Conservation (phyloP, 2,797 vertebrate genomes). For the Octomys mimax region DNA sequence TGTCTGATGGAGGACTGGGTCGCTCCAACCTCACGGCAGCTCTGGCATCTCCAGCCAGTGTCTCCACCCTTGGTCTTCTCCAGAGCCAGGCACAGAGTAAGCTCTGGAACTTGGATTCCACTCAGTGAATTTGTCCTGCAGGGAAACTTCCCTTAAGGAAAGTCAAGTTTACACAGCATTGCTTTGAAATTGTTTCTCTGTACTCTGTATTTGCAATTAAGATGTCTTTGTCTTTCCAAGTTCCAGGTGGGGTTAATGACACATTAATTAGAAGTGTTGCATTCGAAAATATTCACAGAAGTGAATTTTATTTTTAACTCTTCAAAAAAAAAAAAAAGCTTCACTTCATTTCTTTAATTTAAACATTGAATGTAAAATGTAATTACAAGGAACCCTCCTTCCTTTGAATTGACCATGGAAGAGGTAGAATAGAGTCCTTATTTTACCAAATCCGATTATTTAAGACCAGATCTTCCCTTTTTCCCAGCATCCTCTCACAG, state of each 20-base stretch:
- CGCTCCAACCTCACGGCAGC: neutral
- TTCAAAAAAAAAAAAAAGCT: constrained; percentile 15
- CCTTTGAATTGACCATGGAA: neutral
- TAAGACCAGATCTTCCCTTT: constrained; percentile 46
- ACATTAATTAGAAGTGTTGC: neutral
- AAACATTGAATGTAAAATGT: neutral
- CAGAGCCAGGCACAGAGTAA: neutral
- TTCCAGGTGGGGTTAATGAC: constrained; percentile 38
- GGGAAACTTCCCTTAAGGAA: neutral
- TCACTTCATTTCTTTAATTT: neutral
- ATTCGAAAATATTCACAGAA: neutral
- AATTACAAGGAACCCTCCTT: neutral
- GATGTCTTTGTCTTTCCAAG: constrained; percentile 37
- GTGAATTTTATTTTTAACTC: constrained; percentile 40
- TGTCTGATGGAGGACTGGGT: neutral
- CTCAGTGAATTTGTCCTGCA: neutral
- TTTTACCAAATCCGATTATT: constrained; percentile 62
- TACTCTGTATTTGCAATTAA: neutral
- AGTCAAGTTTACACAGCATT: neutral
- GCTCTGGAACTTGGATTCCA: neutral
- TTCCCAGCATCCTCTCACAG: constrained; percentile 69
- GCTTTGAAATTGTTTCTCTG: neutral
- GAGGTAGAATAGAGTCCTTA: neutral
- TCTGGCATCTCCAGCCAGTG: rapidly evolving
- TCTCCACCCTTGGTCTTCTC: neutral